Evolutionary conservation across 2,888 invertebrate genomes (phyloP).

Genomic region (Atrina japonica): DNA sequence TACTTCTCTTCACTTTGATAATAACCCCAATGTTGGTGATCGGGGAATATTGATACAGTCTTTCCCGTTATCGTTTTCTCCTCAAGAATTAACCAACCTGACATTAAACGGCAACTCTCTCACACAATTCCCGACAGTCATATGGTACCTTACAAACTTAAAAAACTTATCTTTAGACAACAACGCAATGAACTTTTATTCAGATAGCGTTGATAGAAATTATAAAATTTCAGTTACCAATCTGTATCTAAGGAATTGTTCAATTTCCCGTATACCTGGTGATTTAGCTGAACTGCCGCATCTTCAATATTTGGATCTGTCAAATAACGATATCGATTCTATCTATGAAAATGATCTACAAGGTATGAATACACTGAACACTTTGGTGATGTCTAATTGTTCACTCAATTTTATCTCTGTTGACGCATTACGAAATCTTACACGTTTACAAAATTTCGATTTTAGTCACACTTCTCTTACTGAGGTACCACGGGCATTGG

Average conservation of each 20-base stretch:
- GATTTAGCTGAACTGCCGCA: slow-evolving; percentile 43
- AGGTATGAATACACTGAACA: slow-evolving; percentile 40
- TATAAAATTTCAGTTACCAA: neutral
- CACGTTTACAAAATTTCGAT: slow-evolving; percentile 35
- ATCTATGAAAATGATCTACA: slow-evolving; percentile 53
- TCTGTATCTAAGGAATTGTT: slow-evolving; percentile 28
- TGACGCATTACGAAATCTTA: slow-evolving; percentile 40
- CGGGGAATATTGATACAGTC: slow-evolving; percentile 42
- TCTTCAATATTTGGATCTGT: slow-evolving; percentile 48
- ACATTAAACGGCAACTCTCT: slow-evolving; percentile 24
- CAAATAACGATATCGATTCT: slow-evolving; percentile 47
- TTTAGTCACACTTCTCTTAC: slow-evolving; percentile 43
- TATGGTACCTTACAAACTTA: slow-evolving; percentile 34
- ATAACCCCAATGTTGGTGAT: slow-evolving; percentile 36
- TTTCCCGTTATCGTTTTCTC: slow-evolving; percentile 23
- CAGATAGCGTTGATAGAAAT: slow-evolving; percentile 23
- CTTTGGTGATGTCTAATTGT: slow-evolving; percentile 40
- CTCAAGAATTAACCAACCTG: slow-evolving; percentile 34
- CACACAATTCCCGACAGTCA: slow-evolving; percentile 30
- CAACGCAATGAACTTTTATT: slow-evolving; percentile 33
- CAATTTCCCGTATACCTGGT: slow-evolving; percentile 35
- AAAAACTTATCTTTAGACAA: slow-evolving; percentile 24
- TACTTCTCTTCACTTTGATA: slow-evolving; percentile 53
- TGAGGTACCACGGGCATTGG: slow-evolving; percentile 46
- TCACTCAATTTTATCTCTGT: slow-evolving; percentile 51